These are phyloP conservation scores for Edolisoma coerulescens DNA, from an alignment of 2,113 vertebrate genomes.

Conservation along the genomic window DNA sequence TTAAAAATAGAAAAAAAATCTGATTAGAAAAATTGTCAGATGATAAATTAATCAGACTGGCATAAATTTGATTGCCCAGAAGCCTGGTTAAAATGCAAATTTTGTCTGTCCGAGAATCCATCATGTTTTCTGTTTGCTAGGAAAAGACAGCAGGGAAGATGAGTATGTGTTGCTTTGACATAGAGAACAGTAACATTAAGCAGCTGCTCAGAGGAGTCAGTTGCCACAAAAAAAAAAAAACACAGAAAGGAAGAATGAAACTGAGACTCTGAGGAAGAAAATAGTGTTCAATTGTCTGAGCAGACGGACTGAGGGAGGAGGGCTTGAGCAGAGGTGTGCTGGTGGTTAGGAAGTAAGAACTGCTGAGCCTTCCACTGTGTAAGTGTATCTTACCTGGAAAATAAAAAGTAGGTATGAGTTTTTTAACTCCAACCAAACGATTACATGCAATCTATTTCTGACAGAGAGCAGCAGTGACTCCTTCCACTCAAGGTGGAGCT, in stretches of 20 bases:
- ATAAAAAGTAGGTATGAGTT: not conserved
- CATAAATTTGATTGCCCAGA: constrained; percentile 18
- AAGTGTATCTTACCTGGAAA: not conserved
- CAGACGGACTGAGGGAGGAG: not conserved
- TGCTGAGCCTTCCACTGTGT: accelerated
- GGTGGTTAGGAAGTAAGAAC: not conserved
- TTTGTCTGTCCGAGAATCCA: not conserved
- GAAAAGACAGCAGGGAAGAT: not conserved
- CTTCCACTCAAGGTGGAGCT: not conserved
- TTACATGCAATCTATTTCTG: not conserved
- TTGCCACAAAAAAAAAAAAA: not conserved
- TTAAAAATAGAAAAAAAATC: constrained; percentile 14
- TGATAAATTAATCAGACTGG: constrained; percentile 27
- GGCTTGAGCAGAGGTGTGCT: not conserved
- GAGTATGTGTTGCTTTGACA: not conserved
- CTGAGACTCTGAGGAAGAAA: not conserved
- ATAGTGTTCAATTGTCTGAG: accelerated
- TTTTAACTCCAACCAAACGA: not conserved
- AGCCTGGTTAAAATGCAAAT: not conserved
- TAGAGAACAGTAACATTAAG: not conserved
- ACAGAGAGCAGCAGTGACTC: not conserved
- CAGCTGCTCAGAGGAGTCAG: not conserved
- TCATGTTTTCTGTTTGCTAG: not conserved
- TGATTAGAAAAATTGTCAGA: not conserved
- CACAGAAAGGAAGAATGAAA: not conserved